These are phyloP conservation scores for Genyomyrus donnyi DNA, from an alignment of 2,113 vertebrate genomes.

Conservation along the genomic window DNA sequence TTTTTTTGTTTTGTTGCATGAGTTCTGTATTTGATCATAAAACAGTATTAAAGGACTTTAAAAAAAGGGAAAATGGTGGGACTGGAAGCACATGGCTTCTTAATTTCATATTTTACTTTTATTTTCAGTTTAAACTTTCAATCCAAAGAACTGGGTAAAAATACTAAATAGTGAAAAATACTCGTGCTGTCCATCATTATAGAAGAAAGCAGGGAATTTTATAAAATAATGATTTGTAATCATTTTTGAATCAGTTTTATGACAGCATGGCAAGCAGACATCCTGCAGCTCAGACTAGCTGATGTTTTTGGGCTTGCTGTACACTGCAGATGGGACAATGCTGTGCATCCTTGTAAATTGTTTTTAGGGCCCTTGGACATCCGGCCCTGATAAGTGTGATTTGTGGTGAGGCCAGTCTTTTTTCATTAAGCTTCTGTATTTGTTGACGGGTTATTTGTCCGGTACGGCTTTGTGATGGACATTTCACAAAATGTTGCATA, in stretches of 20 bases:
- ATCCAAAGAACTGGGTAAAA: background rate
- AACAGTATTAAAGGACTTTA: background rate
- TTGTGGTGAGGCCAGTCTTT: background rate
- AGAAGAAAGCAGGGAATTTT: background rate
- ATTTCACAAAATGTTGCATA: slow-evolving; percentile 2
- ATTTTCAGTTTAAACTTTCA: background rate
- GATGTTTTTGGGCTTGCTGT: background rate
- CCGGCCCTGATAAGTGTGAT: background rate
- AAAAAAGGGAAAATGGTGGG: background rate
- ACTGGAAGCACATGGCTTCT: background rate
- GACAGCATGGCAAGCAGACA: background rate
- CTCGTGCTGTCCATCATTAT: background rate
- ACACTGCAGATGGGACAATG: background rate
- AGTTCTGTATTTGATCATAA: background rate
- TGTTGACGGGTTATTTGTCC: background rate
- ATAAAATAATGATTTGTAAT: background rate
- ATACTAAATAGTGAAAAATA: background rate
- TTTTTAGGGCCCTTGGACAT: background rate
- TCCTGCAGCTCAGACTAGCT: background rate
- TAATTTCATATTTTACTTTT: background rate
- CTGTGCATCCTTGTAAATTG: background rate
- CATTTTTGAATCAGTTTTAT: background rate
- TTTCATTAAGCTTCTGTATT: background rate
- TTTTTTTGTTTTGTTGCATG: background rate
- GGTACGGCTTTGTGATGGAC: background rate